Conservation (phyloP, 2,888 invertebrate genomes). For the Cylloceria caligata region DNA sequence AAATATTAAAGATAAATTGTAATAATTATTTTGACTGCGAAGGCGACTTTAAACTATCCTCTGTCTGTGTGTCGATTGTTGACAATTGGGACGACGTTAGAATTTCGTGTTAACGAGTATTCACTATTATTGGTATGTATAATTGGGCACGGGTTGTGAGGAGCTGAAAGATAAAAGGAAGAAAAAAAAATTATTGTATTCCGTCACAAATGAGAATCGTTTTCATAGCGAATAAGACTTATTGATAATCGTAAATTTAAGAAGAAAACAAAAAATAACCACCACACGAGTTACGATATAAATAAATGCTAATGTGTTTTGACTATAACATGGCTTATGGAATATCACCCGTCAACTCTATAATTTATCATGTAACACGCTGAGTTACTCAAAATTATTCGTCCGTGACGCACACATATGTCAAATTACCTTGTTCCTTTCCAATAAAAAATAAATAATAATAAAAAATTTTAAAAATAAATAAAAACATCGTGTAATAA, state of each 20-base stretch:
- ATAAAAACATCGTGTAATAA: conserved; percentile 62
- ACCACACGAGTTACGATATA: conserved; percentile 79
- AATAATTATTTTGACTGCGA: conserved; percentile 35
- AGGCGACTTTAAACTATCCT: conserved; percentile 35
- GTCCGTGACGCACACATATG: conserved; percentile 82
- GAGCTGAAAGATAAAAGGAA: conserved; percentile 34
- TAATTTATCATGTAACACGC: conserved; percentile 78
- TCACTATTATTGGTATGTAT: conserved; percentile 52
- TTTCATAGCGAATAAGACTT: conserved; percentile 83
- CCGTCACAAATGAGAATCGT: conserved; percentile 82
- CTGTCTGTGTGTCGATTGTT: conserved; percentile 43
- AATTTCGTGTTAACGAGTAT: conserved; percentile 60
- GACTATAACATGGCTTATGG: conserved; percentile 77
- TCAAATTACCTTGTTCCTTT: conserved; percentile 81
- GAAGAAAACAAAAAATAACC: conserved; percentile 77
- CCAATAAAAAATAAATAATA: conserved; percentile 54
- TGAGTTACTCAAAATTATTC: conserved; percentile 81
- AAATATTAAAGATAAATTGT: conserved; percentile 29
- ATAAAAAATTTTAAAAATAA: conserved; percentile 71
- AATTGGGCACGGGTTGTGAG: conserved; percentile 35
- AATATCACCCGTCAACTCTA: conserved; percentile 69
- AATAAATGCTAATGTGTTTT: conserved; percentile 81
- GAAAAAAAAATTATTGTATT: conserved; percentile 76
- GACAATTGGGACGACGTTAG: conserved; percentile 56
- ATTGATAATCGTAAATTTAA: conserved; percentile 71